phyloP scores from a whole-genome alignment of 2,888 invertebrate genomes.

The Pseudoips prasinana region DNA sequence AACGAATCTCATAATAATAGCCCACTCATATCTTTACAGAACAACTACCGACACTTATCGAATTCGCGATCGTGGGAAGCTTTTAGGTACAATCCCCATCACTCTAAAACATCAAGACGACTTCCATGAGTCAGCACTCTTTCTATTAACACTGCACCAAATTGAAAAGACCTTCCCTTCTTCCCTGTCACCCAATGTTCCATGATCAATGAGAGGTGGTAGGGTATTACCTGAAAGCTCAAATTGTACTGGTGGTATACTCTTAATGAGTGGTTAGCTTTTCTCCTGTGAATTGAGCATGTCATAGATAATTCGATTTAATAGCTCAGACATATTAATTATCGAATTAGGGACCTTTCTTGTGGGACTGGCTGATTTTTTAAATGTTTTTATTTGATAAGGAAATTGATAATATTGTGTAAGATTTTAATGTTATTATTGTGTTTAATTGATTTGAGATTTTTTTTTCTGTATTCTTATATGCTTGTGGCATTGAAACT shows the following conservation, averaged over 20 bases:
- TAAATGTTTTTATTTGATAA: constrained; percentile 16
- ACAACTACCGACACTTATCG: constrained; percentile 49
- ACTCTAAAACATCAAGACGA: constrained; percentile 56
- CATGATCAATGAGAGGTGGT: background rate
- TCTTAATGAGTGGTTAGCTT: constrained; percentile 74
- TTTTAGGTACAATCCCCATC: constrained; percentile 38
- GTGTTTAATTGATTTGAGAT: too few relatives aligned
- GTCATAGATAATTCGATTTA: constrained; percentile 80
- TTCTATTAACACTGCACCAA: constrained; percentile 47
- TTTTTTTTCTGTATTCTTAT: too few relatives aligned
- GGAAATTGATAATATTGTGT: constrained; percentile 14
- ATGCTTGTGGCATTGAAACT: too few relatives aligned
- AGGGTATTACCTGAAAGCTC: constrained; percentile 28
- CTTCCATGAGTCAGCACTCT: constrained; percentile 64
- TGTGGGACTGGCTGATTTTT: constrained; percentile 13
- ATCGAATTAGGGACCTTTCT: constrained; percentile 65
- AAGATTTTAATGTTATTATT: background rate
- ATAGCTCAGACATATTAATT: constrained; percentile 69
- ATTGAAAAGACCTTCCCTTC: constrained; percentile 21
- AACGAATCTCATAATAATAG: constrained; percentile 7
- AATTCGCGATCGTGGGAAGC: constrained; percentile 78
- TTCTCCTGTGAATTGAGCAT: constrained; percentile 69
- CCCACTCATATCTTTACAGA: constrained; percentile 14
- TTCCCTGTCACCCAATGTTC: constrained; percentile 4
- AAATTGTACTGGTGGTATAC: constrained; percentile 41